A percentile compares a stretch with the other conserved stretches of the same genome.
phyloP scores from a whole-genome alignment of 2,797 vertebrate genomes.

The Chlorospingus semifuscus region DNA sequence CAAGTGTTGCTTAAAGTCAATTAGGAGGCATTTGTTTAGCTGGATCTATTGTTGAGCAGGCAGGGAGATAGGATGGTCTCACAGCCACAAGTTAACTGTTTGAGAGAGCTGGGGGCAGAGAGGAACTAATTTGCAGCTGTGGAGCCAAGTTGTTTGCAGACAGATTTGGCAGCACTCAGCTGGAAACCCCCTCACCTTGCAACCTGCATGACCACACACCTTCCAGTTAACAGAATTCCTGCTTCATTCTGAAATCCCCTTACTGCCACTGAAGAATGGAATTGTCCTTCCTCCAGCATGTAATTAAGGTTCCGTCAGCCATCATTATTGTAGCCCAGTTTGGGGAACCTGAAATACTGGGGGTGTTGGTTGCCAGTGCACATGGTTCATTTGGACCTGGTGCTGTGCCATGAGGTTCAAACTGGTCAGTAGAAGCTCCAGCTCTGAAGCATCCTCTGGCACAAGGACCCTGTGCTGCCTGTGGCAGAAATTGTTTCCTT shows the following conservation, averaged over 20 bases:
- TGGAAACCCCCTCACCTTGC: constrained; percentile 27
- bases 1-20: constrained; percentile 66
- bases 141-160: constrained; percentile 46
- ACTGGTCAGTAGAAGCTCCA: background rate
- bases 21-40: constrained; percentile 65
- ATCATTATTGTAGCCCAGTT: background rate
- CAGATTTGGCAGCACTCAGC: background rate
- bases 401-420: background rate
- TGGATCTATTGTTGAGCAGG: constrained; percentile 43
- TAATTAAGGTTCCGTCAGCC: constrained; percentile 34
- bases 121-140: constrained; percentile 41
- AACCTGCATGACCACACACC: background rate
- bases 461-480: background rate
- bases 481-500: constrained; percentile 12
- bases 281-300: background rate
- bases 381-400: background rate
- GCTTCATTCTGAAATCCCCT: background rate
- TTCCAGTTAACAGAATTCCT: background rate
- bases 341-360: background rate
- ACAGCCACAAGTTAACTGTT: constrained; percentile 47
- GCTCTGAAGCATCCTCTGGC: background rate
- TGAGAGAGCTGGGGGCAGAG: background rate
- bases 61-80: constrained; percentile 45
- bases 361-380: background rate
- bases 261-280: background rate